Conservation (phyloP, 2,797 vertebrate species). For the Brotula barbata region DNA sequence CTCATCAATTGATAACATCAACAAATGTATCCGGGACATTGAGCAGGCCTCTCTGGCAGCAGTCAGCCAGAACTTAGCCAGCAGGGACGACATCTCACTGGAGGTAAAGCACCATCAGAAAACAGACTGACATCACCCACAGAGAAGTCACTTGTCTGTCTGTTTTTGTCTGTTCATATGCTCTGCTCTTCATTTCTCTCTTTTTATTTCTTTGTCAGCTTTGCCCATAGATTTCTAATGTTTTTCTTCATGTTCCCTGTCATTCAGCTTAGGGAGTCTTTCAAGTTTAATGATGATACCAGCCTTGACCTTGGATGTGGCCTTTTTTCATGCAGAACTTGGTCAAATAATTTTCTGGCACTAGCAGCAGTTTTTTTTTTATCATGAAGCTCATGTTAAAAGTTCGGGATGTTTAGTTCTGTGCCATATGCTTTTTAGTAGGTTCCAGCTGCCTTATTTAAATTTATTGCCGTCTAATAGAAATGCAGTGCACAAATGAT, state of each 20-base stretch:
- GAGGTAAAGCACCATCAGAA: conserved; percentile 92
- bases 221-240: neutral
- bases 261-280: neutral
- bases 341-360: neutral
- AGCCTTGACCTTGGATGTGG: neutral
- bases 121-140: too few relatives aligned
- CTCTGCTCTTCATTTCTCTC: neutral
- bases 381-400: conserved; percentile 4
- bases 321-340: conserved; percentile 1
- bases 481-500: conserved; percentile 41
- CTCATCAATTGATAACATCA: conserved; percentile 95
- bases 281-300: neutral
- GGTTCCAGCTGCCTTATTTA: conserved; percentile 17
- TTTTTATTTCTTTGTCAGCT: neutral
- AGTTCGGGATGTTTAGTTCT: conserved; percentile 5
- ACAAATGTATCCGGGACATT: conserved; percentile 95
- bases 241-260: neutral
- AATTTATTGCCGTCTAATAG: conserved; percentile 29
- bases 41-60: conserved; percentile 95
- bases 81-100: conserved; percentile 95
- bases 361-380: conserved; percentile 3
- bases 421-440: conserved; percentile 9
- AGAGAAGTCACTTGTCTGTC: too few relatives aligned
- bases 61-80: conserved; percentile 91
- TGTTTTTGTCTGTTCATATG: neutral